Evolutionary conservation across 2,113 vertebrate genomes (phyloP).

Genomic region (zebrafish (Danio rerio)): GRCz12tu NC_133177.1:55452501-55453000

Average conservation of each 20-base stretch:
- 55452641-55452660: slow-evolving; percentile 2
- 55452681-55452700: background rate
- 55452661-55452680: background rate
- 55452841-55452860: background rate
- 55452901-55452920: background rate
- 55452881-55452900: background rate
- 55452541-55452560: background rate
- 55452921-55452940: no score
- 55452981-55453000: no score
- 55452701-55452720: slow-evolving; percentile 5
- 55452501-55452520: background rate
- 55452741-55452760: background rate
- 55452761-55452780: background rate
- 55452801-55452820: background rate
- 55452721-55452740: slow-evolving; percentile 18
- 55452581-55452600: background rate
- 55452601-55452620: background rate
- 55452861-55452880: background rate
- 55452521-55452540: background rate
- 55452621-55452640: background rate
- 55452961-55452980: no score
- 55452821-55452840: slow-evolving; percentile 9
- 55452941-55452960: no score
- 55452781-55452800: background rate
- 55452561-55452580: background rate